Evolutionary conservation across 35 echinoderm and acorn worm species (phyloP).

Genomic region (Apostichopus japonicus): DNA sequence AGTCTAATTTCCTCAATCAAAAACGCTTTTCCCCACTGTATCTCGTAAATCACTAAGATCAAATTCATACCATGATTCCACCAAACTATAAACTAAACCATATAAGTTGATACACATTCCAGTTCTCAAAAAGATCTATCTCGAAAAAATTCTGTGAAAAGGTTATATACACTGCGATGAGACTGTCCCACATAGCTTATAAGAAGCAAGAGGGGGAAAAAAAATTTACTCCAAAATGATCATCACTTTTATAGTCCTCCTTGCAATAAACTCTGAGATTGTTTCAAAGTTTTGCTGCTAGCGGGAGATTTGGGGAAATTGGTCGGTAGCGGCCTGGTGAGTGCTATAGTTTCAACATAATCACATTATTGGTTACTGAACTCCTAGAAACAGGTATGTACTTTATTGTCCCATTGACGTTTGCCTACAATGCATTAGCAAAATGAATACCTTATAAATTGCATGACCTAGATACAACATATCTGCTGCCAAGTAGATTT

Average conservation of each 20-base stretch:
- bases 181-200: too few species aligned
- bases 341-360: constrained; percentile 29
- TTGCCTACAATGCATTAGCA: constrained; percentile 46
- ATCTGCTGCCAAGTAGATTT: constrained; percentile 5
- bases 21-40: too few species aligned
- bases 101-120: too few species aligned
- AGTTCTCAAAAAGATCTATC: too few species aligned
- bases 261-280: background rate
- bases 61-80: too few species aligned
- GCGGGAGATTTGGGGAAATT: constrained; percentile 33
- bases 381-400: background rate
- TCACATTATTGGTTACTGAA: constrained; percentile 56
- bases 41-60: too few species aligned
- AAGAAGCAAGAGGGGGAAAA: too few species aligned
- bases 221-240: background rate
- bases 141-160: too few species aligned
- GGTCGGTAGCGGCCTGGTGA: constrained; percentile 10
- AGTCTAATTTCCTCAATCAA: too few species aligned
- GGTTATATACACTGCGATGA: too few species aligned
- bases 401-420: background rate
- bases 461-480: constrained; percentile 43
- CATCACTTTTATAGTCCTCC: background rate
- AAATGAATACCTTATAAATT: constrained; percentile 50
- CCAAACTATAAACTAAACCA: too few species aligned
- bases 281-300: background rate